Evolutionary conservation across 2,888 invertebrate genomes (phyloP).

Genomic region (Ferdinandea cuprea): DNA sequence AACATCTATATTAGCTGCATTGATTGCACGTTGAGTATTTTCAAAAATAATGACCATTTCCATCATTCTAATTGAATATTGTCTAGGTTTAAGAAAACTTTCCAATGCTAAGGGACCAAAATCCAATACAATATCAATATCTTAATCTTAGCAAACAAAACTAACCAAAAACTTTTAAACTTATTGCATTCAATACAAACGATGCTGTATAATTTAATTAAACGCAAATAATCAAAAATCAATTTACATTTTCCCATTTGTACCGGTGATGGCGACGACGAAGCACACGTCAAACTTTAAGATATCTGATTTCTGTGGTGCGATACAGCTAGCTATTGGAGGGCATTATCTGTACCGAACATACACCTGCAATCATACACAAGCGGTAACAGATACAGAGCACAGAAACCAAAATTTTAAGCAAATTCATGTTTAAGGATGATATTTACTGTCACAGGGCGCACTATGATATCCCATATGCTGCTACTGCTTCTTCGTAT

Average conservation of each 20-base stretch:
- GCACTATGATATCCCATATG: neutral
- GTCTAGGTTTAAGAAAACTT: too few relatives aligned
- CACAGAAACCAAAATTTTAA: constrained; percentile 27
- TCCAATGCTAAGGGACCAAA: too few relatives aligned
- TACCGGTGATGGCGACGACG: too few relatives aligned
- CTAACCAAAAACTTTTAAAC: constrained; percentile 24
- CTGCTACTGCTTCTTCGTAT: too few relatives aligned
- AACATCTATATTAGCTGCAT: too few relatives aligned
- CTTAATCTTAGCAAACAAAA: constrained; percentile 29
- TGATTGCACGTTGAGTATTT: too few relatives aligned
- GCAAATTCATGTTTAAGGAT: constrained; percentile 36
- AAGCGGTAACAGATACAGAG: constrained; percentile 2
- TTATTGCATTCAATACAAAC: constrained; percentile 26
- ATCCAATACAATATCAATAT: constrained; percentile 31
- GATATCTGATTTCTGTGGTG: constrained; percentile 6
- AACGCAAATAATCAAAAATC: constrained; percentile 37
- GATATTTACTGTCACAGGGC: constrained; percentile 1
- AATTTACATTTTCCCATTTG: constrained; percentile 31
- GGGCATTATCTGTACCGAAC: neutral
- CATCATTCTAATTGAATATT: too few relatives aligned
- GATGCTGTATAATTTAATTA: constrained; percentile 51
- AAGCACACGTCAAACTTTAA: constrained; percentile 4
- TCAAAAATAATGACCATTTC: too few relatives aligned
- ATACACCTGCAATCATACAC: constrained; percentile 17
- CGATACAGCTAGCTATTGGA: neutral